Percentiles rank a stretch among this genome's conserved stretches.
Evolutionary conservation across 2,797 vertebrate species (phyloP).

Genomic region (Sphenodon punctatus): DNA sequence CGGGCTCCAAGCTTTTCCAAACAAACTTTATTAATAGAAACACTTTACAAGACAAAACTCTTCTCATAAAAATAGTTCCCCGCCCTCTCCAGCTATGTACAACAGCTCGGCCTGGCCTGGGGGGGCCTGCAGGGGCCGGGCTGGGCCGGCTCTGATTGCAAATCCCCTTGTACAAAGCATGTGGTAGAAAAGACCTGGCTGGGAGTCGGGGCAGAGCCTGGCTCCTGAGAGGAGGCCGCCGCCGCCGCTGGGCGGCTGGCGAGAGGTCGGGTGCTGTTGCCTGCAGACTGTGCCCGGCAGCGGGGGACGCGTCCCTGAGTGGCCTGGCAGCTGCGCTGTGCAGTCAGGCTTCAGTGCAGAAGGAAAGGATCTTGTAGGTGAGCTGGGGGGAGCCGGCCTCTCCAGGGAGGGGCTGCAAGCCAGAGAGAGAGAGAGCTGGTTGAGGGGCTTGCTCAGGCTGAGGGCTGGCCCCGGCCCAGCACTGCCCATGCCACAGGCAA

Average conservation of each 20-base stretch:
- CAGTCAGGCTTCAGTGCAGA: conserved; percentile 56
- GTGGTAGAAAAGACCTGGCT: too few relatives aligned
- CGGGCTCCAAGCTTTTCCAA: too few relatives aligned
- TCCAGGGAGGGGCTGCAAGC: conserved; percentile 49
- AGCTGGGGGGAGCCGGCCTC: conserved; percentile 13
- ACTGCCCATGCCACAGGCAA: not conserved
- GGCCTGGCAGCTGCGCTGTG: not conserved
- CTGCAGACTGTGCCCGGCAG: too few relatives aligned
- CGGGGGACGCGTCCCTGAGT: too few relatives aligned
- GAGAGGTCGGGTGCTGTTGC: too few relatives aligned
- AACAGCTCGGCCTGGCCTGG: not conserved
- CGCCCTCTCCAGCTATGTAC: not conserved
- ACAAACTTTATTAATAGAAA: conserved; percentile 28
- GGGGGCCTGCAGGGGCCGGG: too few relatives aligned
- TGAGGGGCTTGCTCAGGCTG: not conserved
- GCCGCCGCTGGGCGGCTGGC: too few relatives aligned
- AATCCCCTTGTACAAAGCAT: too few relatives aligned
- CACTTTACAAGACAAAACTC: not conserved
- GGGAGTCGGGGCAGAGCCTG: too few relatives aligned
- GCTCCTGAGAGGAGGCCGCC: not conserved
- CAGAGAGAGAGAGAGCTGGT: conserved; percentile 36
- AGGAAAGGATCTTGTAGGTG: conserved; percentile 56
- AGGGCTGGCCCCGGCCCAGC: not conserved
- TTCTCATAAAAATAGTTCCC: not conserved
- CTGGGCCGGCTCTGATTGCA: not conserved